phyloP scores from a whole-genome alignment of 2,797 vertebrate genomes.

The Enteromius fasciolatus region DNA sequence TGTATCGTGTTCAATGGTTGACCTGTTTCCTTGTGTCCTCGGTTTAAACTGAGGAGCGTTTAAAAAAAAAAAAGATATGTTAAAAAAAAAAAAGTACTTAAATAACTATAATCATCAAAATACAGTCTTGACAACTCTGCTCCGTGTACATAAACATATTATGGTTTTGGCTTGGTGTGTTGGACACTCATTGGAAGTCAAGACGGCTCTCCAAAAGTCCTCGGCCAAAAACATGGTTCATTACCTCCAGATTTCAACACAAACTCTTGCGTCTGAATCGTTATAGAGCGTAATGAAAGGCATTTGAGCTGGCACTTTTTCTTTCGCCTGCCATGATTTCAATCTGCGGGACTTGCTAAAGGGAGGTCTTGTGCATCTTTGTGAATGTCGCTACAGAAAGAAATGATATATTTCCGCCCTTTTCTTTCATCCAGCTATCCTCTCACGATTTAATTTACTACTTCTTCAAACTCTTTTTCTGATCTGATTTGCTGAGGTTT shows the following conservation, averaged over 20 bases:
- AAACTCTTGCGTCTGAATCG: constrained; percentile 71
- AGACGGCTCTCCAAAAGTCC: constrained; percentile 37
- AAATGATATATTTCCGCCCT: constrained; percentile 29
- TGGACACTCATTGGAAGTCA: constrained; percentile 52
- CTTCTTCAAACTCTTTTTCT: constrained; percentile 26
- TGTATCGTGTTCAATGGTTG: constrained; percentile 60
- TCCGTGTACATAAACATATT: constrained; percentile 30
- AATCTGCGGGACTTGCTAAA: constrained; percentile 51
- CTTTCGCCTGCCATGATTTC: constrained; percentile 72
- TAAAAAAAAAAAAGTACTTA: constrained; percentile 61
- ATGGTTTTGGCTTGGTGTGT: constrained; percentile 38
- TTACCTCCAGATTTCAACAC: constrained; percentile 77
- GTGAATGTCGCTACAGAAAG: constrained; percentile 34
- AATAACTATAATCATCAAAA: constrained; percentile 63
- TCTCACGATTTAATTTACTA: constrained; percentile 62
- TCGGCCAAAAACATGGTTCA: constrained; percentile 67
- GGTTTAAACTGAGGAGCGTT: constrained; percentile 52
- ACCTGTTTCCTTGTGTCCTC: constrained; percentile 57
- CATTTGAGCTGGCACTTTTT: constrained; percentile 63
- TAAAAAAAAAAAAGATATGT: constrained; percentile 62
- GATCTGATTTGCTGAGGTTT: constrained; percentile 47
- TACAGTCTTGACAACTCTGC: constrained; percentile 52
- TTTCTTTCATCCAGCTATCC: constrained; percentile 19
- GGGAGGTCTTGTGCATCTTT: constrained; percentile 44
- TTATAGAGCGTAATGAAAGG: constrained; percentile 76